Evolutionary conservation across 2,888 invertebrate species (phyloP).

Genomic region (Herminia tarsipennalis): DNA sequence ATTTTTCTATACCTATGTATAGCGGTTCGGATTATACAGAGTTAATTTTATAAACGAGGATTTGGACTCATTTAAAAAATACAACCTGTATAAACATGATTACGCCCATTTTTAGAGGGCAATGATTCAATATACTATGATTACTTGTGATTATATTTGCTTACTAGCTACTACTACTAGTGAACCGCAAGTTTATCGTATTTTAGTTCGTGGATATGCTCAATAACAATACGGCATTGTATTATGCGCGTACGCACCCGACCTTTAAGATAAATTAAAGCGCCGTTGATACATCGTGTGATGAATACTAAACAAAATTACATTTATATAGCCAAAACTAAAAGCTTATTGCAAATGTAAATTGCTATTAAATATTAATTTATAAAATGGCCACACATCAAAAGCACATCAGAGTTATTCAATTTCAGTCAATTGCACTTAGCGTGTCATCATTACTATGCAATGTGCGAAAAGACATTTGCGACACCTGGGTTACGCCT

Average conservation of each 20-base stretch:
- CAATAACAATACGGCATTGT: conserved; percentile 33
- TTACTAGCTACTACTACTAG: background rate
- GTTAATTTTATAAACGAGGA: too few relatives aligned
- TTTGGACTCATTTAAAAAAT: too few relatives aligned
- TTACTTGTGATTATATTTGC: too few relatives aligned
- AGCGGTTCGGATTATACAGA: too few relatives aligned
- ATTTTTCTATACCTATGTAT: too few relatives aligned
- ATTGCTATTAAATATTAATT: conserved; percentile 36
- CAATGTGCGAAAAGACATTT: conserved; percentile 18
- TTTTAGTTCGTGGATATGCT: conserved; percentile 25
- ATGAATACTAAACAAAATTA: conserved; percentile 48
- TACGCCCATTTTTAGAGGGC: too few relatives aligned
- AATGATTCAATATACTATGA: too few relatives aligned
- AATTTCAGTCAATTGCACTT: conserved; percentile 15
- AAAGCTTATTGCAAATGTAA: conserved; percentile 47
- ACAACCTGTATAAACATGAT: too few relatives aligned
- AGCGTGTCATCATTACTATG: conserved; percentile 18
- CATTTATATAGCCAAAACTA: conserved; percentile 21
- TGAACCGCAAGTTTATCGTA: conserved; percentile 14
- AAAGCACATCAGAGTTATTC: conserved; percentile 36
- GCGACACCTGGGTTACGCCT: too few relatives aligned
- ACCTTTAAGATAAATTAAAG: conserved; percentile 47
- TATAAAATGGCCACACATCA: conserved; percentile 32
- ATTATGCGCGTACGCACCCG: conserved; percentile 27
- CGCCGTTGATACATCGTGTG: conserved; percentile 34